These are phyloP conservation scores for Ceraclea dissimilis DNA, from an alignment of 2,888 invertebrate species.

Conservation along the genomic window DNA sequence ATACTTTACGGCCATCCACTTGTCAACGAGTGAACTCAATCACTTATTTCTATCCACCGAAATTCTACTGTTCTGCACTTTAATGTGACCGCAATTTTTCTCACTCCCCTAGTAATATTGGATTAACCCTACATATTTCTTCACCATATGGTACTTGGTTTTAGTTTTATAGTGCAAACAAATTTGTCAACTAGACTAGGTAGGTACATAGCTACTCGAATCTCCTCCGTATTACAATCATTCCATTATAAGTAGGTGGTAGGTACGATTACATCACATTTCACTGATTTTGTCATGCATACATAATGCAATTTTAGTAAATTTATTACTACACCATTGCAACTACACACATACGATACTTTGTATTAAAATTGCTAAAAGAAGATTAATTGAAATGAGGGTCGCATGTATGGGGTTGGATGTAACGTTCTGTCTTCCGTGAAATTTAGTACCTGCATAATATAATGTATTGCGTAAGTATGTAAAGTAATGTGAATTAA, in stretches of 20 bases:
- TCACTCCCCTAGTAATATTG: background rate
- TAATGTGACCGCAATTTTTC: background rate
- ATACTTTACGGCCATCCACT: too few relatives aligned
- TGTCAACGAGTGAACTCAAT: too few relatives aligned
- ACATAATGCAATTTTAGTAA: constrained; percentile 13
- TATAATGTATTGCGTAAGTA: too few relatives aligned
- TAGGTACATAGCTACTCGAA: too few relatives aligned
- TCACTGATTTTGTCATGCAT: constrained; percentile 11
- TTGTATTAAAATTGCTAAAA: constrained; percentile 3
- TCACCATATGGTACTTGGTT: background rate
- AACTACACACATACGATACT: background rate
- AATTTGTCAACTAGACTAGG: constrained; percentile 20
- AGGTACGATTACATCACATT: too few relatives aligned
- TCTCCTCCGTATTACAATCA: too few relatives aligned
- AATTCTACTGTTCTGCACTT: too few relatives aligned
- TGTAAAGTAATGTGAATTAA: too few relatives aligned
- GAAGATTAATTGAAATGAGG: constrained; percentile 7
- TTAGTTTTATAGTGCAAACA: constrained; percentile 15
- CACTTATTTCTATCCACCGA: too few relatives aligned
- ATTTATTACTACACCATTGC: constrained; percentile 4
- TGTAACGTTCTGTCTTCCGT: background rate
- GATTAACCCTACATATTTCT: background rate
- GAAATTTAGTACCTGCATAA: background rate
- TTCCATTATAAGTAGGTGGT: too few relatives aligned
- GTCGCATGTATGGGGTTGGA: background rate